Base-by-base conservation (phyloP, 2,113 vertebrate genomes). In the Rhinolophus ferrumequinum region DNA sequence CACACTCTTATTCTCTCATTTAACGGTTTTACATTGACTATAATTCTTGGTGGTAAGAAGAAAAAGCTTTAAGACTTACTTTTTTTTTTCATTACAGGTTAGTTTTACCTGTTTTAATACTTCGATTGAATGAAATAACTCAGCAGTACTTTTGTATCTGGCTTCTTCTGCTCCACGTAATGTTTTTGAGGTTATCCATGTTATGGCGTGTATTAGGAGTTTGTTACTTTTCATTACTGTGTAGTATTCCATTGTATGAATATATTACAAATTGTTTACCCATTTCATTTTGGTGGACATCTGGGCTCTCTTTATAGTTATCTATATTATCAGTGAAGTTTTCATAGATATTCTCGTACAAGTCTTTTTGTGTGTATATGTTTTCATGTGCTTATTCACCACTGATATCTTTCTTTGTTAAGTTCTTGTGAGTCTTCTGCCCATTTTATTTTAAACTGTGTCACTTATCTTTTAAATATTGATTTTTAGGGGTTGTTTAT, bases 11-110 rank as follows among this genome's bases (percentile, higher is more conserved):
- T 0, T 22, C 2, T 11, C 56, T 62, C 18, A 38, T 72, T 22
- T 79, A 93, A 94, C 8, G 33, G 35, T 76, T 96, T 97, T 41
- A 92, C 69, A 64, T 33, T 93, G 77, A 88, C 67, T 69, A 50
- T 12, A 44, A 93, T 60, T 72, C 28, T 90, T 80, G 15, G 10
- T 88, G 88, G 22, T 50, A 79, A 93, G 69, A 85, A 33, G 38
- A 58, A 72, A 92, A 95, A 22, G 4, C 50, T 76, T 66, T 28
- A 73, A 91, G 41, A 5, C 26, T 6, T 26, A 81, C 35, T 60
- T 15, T 60, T 77, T 82, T 8, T 19, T 50, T 56, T 1, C 21
- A 87, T 16, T 22, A 86, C 14, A 69, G 13, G 69, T 67, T 80
- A 41, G 5, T 70, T 87, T 86, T 81, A 16, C 26, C 30, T 85